phyloP scores from a whole-genome alignment of 2,113 vertebrate genomes.

The Forbesichthys agassizii region DNA sequence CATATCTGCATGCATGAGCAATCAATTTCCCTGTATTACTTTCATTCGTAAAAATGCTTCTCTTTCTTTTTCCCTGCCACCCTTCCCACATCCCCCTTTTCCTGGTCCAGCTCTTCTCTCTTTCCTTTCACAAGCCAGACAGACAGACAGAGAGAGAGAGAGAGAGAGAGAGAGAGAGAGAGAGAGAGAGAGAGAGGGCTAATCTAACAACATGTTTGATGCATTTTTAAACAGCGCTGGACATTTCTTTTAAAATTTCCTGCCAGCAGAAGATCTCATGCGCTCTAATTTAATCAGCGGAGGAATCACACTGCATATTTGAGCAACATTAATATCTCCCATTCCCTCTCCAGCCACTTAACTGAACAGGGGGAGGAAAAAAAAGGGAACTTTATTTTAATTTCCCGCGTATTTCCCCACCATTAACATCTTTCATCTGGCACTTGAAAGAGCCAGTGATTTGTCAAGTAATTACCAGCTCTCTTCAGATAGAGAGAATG shows the following conservation, averaged over 20 bases:
- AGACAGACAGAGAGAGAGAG: conserved; percentile 41
- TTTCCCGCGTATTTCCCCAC: conserved; percentile 57
- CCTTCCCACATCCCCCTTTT: too few species aligned
- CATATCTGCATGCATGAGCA: too few species aligned
- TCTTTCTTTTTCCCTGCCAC: too few species aligned
- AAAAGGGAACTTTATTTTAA: conserved; percentile 61
- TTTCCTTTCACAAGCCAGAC: too few species aligned
- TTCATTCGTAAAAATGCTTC: too few species aligned
- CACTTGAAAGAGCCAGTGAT: conserved; percentile 66
- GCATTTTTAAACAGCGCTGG: conserved; percentile 80
- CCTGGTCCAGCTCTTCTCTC: too few species aligned
- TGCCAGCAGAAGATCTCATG: conserved; percentile 70
- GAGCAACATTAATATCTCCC: conserved; percentile 75
- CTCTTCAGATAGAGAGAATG: conserved; percentile 50
- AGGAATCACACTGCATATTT: conserved; percentile 79
- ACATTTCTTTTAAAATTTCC: conserved; percentile 69
- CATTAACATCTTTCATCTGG: conserved; percentile 69
- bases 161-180: conserved; percentile 36
- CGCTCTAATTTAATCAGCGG: conserved; percentile 76
- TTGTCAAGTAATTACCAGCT: conserved; percentile 72
- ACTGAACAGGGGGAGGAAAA: conserved; percentile 25
- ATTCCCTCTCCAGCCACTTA: conserved; percentile 63
- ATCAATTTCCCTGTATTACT: too few species aligned
- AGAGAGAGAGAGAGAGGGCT: conserved; percentile 51
- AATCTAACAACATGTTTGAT: conserved; percentile 79